Conservation (phyloP, 35 echinoderm and acorn worm genomes). For the Ptychodera flava region DNA sequence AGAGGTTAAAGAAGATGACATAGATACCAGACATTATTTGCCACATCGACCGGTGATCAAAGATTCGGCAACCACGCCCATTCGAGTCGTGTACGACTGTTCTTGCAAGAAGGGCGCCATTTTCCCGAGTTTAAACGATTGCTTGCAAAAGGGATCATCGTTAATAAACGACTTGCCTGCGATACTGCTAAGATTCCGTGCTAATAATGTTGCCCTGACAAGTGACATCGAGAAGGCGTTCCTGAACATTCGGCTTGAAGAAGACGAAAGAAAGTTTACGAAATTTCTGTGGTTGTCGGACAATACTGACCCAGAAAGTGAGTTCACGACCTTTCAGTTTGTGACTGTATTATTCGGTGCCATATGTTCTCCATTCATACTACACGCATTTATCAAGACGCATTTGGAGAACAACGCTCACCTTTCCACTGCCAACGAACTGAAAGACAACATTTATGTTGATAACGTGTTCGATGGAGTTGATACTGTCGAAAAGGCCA, state of each 20-base stretch:
- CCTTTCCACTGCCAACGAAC: not conserved
- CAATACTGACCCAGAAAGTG: not conserved
- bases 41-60: no score
- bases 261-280: not conserved
- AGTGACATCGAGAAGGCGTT: not conserved
- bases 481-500: not conserved
- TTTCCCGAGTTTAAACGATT: not conserved
- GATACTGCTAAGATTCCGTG: not conserved
- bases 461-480: not conserved
- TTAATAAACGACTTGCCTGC: not conserved
- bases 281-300: not conserved
- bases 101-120: not conserved
- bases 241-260: not conserved
- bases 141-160: not conserved
- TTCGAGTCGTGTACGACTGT: not conserved
- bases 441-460: not conserved
- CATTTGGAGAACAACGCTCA: not conserved
- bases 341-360: not conserved
- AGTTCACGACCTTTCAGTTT: not conserved
- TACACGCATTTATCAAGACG: not conserved
- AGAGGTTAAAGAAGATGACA: constrained; percentile 5
- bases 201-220: not conserved
- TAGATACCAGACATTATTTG: no score
- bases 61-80: not conserved
- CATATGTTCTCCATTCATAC: not conserved